Base-by-base conservation (phyloP, 2,888 invertebrate genomes). In the Perdita meconis region DNA sequence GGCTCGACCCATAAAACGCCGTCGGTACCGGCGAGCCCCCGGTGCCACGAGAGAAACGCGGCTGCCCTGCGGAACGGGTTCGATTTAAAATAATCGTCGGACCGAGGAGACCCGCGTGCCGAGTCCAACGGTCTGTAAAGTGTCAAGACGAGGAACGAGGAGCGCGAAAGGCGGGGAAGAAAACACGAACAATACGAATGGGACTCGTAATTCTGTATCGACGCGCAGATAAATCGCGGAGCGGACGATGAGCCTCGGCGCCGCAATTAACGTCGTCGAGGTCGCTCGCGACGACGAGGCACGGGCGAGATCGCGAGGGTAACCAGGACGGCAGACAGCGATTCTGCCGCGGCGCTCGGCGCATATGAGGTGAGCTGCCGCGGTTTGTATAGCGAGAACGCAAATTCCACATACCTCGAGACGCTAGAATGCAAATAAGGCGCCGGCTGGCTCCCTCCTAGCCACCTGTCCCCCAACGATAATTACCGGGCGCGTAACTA, bases 401-500 rank as follows among this genome's bases (percentile, higher is more conserved):
- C 61, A 47, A 69, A 81, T 71, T 75, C 57, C 67, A 65, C 73
- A 56, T 70, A 57, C 68, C 53, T 61, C 74, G 74, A 80, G 83
- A 82, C 80, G 64, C 34, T 57, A 74, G 74, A 83, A 87, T 87
- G 84, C 82, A 83, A 86, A 86, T 84, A 84, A 78, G 80, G 44
- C 70, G 59, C 26, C 60, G 53, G 38, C 59, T 79, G 72, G 66
- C 6, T 74, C 67, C 53, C 42, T 57, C 34, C 63, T 19, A 2
- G 4, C 56, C 12, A 22, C 34, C 30, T 40, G 12, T 36, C 22
- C 42, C 38, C 40, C 40, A 55, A 67, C 68, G 59, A 71, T 85
- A 87, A 88, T 88, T 88, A 87, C 83, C 76, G 77, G 72, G 64
- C 77, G 73, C 82, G 77, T 85, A 86, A 84, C 79, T 83, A 75